These are phyloP conservation scores for Drosophila sulfurigaster DNA, from an alignment of 1,140 invertebrate genomes.

Conservation along the genomic window DNA sequence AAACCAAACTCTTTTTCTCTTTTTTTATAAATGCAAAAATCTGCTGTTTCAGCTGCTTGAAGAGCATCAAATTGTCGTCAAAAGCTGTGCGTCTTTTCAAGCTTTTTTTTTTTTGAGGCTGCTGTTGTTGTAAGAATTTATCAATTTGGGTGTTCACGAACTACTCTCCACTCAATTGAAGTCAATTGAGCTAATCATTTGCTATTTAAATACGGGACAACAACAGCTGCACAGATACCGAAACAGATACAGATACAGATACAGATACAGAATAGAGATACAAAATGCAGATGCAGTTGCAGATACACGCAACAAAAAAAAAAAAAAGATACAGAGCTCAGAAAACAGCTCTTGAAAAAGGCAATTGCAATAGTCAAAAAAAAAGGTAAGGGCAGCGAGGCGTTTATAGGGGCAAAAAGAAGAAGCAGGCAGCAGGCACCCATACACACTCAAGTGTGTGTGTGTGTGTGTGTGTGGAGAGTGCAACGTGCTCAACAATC, in stretches of 20 bases:
- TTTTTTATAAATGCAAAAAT: too few relatives aligned
- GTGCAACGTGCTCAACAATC: conserved; percentile 46
- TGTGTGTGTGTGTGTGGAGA: conserved; percentile 10
- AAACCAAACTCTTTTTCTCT: too few relatives aligned
- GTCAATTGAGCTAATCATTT: conserved; percentile 80
- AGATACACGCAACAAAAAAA: too few relatives aligned
- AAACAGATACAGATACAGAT: conserved; percentile 29
- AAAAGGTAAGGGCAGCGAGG: not conserved
- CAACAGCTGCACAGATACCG: conserved; percentile 43
- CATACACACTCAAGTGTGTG: conserved; percentile 9
- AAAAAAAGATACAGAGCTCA: not conserved
- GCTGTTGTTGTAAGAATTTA: conserved; percentile 24
- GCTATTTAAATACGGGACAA: conserved; percentile 75
- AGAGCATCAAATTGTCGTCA: not conserved
- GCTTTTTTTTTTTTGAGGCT: conserved; percentile 1
- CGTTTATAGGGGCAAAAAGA: not conserved
- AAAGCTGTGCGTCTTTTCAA: not conserved
- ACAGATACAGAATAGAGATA: conserved; percentile 3
- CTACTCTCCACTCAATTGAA: conserved; percentile 64
- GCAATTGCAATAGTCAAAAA: conserved; percentile 34
- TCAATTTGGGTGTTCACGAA: conserved; percentile 59
- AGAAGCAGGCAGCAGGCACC: not conserved
- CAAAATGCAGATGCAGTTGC: too few relatives aligned
- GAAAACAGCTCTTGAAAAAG: conserved; percentile 8
- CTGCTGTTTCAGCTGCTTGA: too few relatives aligned